Evolutionary conservation across 2,888 invertebrate species (phyloP).

Genomic region (Lordiphosa andalusiaca): DNA sequence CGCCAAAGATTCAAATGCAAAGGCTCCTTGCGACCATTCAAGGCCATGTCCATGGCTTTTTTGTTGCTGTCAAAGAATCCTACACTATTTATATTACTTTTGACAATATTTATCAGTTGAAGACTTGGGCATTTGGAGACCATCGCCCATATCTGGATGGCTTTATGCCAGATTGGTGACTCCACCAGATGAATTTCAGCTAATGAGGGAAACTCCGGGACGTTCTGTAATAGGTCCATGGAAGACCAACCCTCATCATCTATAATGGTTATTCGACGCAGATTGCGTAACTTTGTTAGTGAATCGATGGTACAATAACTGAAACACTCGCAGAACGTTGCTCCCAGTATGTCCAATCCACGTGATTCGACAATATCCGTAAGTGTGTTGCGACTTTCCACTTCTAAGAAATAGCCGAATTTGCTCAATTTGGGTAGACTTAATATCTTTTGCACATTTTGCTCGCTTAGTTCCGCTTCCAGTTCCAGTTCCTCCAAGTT

Average conservation of each 20-base stretch:
- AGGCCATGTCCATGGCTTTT: constrained; percentile 7
- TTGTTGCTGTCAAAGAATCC: constrained; percentile 10
- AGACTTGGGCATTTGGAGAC: constrained; percentile 19
- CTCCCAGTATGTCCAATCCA: constrained; percentile 14
- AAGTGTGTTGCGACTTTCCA: neutral
- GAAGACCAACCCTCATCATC: constrained; percentile 14
- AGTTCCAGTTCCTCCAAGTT: constrained; percentile 25
- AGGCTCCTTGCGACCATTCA: constrained; percentile 3
- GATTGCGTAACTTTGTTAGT: too few relatives aligned
- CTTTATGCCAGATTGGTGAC: constrained; percentile 14
- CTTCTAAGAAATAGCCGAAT: constrained; percentile 8
- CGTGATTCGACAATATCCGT: constrained; percentile 7
- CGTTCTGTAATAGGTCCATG: neutral
- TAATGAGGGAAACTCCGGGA: constrained; percentile 14
- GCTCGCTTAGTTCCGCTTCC: constrained; percentile 11
- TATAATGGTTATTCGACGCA: too few relatives aligned
- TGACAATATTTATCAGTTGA: constrained; percentile 4
- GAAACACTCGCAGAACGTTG: too few relatives aligned
- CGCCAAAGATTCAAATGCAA: constrained; percentile 12
- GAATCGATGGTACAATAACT: too few relatives aligned
- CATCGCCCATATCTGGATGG: constrained; percentile 17
- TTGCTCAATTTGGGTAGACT: constrained; percentile 14
- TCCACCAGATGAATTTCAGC: constrained; percentile 24
- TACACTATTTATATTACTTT: neutral
- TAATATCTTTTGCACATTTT: constrained; percentile 11